These are phyloP conservation scores for Nothobranchius furzeri DNA, from an alignment of 2,113 vertebrate species.

Conservation along the genomic window DNA sequence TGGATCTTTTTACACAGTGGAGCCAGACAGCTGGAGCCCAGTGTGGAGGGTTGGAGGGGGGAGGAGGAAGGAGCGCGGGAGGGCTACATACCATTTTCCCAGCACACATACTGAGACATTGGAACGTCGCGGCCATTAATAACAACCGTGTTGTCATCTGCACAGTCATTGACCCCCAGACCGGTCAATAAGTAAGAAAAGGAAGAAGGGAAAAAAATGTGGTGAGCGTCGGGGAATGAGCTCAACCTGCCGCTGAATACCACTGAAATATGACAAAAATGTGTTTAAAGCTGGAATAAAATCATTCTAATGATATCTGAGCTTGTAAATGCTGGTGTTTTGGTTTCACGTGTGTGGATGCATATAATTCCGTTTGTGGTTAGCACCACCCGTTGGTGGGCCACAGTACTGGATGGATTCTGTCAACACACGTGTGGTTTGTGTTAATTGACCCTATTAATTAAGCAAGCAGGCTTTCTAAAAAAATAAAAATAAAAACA, in stretches of 20 bases:
- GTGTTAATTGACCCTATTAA: slow-evolving; percentile 46
- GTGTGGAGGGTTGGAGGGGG: slow-evolving; percentile 60
- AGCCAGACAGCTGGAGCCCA: slow-evolving; percentile 76
- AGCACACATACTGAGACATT: slow-evolving; percentile 71
- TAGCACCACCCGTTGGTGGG: slow-evolving; percentile 72
- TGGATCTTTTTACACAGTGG: slow-evolving; percentile 78
- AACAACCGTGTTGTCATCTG: slow-evolving; percentile 74
- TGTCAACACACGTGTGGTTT: slow-evolving; percentile 27
- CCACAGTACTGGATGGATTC: slow-evolving; percentile 48
- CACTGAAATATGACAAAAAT: slow-evolving; percentile 16
- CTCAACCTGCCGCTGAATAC: slow-evolving; percentile 26
- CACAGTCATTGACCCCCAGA: slow-evolving; percentile 68
- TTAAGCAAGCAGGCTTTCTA: slow-evolving; percentile 25
- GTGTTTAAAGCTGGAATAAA: neutral
- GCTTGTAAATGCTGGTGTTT: slow-evolving; percentile 8
- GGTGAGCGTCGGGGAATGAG: slow-evolving; percentile 13
- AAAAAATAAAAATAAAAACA: slow-evolving; percentile 36
- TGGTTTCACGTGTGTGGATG: slow-evolving; percentile 10
- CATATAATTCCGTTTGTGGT: slow-evolving; percentile 58
- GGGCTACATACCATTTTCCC: slow-evolving; percentile 62
- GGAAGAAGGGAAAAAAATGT: slow-evolving; percentile 25
- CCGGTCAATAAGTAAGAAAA: slow-evolving; percentile 60
- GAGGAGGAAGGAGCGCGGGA: slow-evolving; percentile 16
- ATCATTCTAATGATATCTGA: slow-evolving; percentile 16
- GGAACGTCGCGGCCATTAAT: slow-evolving; percentile 75